Conservation (phyloP, 2,113 vertebrate species). For the Buteo buteo region DNA sequence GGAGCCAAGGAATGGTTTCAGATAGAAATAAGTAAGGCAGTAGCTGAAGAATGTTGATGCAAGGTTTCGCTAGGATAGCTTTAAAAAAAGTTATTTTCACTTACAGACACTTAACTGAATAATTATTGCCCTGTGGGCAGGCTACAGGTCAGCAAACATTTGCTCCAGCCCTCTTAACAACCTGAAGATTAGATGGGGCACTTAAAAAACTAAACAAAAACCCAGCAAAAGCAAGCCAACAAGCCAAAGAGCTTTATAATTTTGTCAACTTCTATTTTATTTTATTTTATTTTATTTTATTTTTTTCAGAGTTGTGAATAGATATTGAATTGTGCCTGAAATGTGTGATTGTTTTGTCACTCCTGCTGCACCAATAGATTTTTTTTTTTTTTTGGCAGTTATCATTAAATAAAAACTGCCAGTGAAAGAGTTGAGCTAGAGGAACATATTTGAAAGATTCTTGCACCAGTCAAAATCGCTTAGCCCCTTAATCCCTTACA, state of each 20-base stretch:
- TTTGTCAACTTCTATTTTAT: background rate
- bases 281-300: background rate
- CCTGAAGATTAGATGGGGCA: background rate
- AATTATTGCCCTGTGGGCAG: background rate
- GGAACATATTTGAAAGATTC: constrained; percentile 67
- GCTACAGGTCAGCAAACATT: background rate
- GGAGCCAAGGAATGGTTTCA: background rate
- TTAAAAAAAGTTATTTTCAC: background rate
- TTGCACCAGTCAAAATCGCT: constrained; percentile 67
- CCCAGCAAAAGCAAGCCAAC: background rate
- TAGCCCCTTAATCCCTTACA: constrained; percentile 76
- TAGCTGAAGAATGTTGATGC: background rate
- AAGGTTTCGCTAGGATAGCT: background rate
- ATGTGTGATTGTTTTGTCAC: constrained; percentile 49
- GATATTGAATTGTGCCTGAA: constrained; percentile 12
- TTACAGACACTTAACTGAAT: background rate
- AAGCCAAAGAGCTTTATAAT: background rate
- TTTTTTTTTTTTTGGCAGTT: constrained; percentile 13
- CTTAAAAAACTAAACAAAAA: background rate
- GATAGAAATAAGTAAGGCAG: background rate
- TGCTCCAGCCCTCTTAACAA: background rate
- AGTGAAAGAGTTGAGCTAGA: constrained; percentile 54
- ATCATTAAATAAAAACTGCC: constrained; percentile 69
- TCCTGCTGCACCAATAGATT: background rate
- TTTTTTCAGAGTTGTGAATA: constrained; percentile 2